phyloP scores from a whole-genome alignment of 2,888 invertebrate species.

The Amiota minor region DNA sequence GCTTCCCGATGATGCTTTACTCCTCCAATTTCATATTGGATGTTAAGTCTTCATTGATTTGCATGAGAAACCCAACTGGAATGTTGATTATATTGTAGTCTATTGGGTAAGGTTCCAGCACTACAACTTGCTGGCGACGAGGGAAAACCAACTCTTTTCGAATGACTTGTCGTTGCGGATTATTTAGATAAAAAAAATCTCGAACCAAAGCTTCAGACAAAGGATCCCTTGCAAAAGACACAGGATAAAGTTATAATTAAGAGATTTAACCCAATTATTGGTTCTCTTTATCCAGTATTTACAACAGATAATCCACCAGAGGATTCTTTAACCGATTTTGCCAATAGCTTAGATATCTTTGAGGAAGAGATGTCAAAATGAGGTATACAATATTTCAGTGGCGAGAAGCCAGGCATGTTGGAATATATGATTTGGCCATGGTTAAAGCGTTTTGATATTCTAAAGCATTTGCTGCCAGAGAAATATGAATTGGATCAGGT shows the following conservation, averaged over 20 bases:
- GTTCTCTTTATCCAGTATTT: constrained; percentile 48
- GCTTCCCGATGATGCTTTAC: constrained; percentile 77
- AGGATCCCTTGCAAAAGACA: constrained; percentile 71
- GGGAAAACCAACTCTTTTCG: constrained; percentile 77
- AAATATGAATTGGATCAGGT: constrained; percentile 71
- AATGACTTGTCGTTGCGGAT: constrained; percentile 85
- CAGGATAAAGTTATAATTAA: constrained; percentile 71
- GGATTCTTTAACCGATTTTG: constrained; percentile 35
- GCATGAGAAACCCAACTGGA: constrained; percentile 87
- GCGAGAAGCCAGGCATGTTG: constrained; percentile 82
- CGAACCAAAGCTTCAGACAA: constrained; percentile 78
- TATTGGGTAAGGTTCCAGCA: constrained; percentile 83
- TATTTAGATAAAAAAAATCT: constrained; percentile 88
- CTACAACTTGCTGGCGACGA: constrained; percentile 79
- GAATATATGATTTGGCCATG: constrained; percentile 92
- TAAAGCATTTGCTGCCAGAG: constrained; percentile 77
- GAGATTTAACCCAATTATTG: constrained; percentile 62
- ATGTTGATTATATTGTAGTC: constrained; percentile 80
- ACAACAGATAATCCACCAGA: constrained; percentile 19
- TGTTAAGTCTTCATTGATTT: constrained; percentile 84
- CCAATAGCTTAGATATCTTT: constrained; percentile 77
- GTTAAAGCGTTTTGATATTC: constrained; percentile 78
- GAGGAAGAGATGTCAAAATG: constrained; percentile 80
- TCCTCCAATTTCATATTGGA: constrained; percentile 83
- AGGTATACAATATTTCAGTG: constrained; percentile 80